Evolutionary conservation across 1,140 invertebrate genomes (phyloP), one percentile per base, ranked within the genome.

Genomic region (Drosophila malerkotliana): DNA sequence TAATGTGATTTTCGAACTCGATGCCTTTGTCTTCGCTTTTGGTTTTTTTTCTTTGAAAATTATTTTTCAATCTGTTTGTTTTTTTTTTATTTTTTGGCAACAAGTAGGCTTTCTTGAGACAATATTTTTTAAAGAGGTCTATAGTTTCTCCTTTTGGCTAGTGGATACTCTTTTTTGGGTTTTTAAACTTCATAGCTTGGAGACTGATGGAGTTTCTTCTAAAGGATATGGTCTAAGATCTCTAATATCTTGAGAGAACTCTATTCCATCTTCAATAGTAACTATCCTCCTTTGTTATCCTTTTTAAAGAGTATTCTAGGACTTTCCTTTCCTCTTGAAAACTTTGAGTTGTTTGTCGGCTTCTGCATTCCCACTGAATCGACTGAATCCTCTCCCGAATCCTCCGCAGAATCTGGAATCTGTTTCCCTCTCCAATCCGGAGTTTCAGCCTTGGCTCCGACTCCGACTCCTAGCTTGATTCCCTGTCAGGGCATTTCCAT

Each of bases 1-100:
- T 79, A 84, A 83, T 83, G 80, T 84, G 79, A 83, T 79, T 83
- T 84, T 63, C 72, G 79, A 76, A 69, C 67, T 62, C 54, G 60
- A 67, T 77, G 54, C 71, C 41, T 44, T 44, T 18, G 41, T 6
- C 41, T 7, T 18, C 5, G 41, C 10, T 44, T 15, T 14, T 0
- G 18, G 9, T 57, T 52, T 74, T 32, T 52, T 28, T 26, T 45
- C 30, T 60, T 52, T 44, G 52, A 64, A 75, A 83, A 83, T 83
- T 62, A 79, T 85, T 69, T 67, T 32, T 57, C 54, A 47, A 73
- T 73, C 37, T 57, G 72, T 14, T 21, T 61, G 7, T 28, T 56
- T 54, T n/a, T 21, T n/a, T 21, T 18, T 18, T 18, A 1, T 18
- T 18, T 66, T 67, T 60, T 73, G 72, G 79, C 78, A 81, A 77